Conservation (phyloP, 2,113 vertebrate species). For the Ariopsis seemanni region DNA sequence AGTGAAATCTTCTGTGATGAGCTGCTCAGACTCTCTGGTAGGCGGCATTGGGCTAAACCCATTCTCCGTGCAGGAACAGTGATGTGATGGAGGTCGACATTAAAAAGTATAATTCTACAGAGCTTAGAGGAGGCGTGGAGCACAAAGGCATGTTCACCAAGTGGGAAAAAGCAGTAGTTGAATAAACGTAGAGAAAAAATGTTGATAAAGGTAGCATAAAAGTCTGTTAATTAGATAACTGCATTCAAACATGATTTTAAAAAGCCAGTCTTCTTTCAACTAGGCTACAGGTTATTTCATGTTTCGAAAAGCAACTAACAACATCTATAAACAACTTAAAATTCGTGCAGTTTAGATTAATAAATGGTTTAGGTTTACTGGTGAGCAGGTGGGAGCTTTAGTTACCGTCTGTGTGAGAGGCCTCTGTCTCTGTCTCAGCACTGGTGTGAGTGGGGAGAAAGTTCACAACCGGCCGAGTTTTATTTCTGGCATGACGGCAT, state of each 20-base stretch:
- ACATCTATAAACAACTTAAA: neutral
- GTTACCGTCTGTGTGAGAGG: slow-evolving; percentile 75
- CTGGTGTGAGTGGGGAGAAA: slow-evolving; percentile 69
- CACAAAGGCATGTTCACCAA: neutral
- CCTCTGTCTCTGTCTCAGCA: slow-evolving; percentile 61
- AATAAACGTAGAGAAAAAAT: neutral
- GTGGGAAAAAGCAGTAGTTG: too few relatives aligned
- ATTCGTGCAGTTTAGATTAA: neutral
- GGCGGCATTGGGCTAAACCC: neutral
- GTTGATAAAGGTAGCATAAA: neutral
- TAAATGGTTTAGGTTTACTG: neutral
- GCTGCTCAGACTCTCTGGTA: neutral
- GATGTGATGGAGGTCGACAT: neutral
- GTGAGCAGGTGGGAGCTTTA: neutral
- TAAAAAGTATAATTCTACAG: neutral
- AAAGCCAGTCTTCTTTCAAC: neutral
- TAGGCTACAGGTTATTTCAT: neutral
- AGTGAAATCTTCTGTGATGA: neutral
- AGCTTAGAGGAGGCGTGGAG: neutral
- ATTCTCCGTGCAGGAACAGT: neutral
- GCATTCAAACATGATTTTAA: neutral
- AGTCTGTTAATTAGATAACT: neutral
- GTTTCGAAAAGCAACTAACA: neutral
- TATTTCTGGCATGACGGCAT: slow-evolving; percentile 55
- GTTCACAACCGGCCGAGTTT: slow-evolving; percentile 49